These are phyloP conservation scores for Cynaeus angustus DNA, from an alignment of 2,888 invertebrate genomes.

Conservation along the genomic window DNA sequence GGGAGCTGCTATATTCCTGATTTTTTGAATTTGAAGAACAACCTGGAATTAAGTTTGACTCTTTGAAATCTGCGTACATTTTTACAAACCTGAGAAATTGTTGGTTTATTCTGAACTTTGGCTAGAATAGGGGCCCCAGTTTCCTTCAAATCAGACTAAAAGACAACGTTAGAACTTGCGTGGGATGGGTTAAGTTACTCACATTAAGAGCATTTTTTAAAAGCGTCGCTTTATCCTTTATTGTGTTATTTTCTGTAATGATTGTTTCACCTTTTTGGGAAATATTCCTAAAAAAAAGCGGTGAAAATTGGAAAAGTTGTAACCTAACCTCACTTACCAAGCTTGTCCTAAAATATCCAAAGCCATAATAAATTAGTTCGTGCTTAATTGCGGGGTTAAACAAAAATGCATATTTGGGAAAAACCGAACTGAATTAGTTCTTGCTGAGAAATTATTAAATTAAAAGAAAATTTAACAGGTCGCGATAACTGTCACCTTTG, in stretches of 20 bases:
- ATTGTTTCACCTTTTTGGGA: conserved; percentile 81
- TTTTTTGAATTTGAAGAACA: conserved; percentile 90
- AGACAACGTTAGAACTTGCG: conserved; percentile 54
- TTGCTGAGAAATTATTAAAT: conserved; percentile 3
- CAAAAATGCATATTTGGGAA: conserved; percentile 1
- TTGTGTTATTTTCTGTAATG: conserved; percentile 78
- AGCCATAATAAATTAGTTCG: conserved; percentile 20
- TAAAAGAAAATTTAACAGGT: conserved; percentile 10
- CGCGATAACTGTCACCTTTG: neutral
- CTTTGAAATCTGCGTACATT: neutral
- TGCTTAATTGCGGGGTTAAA: neutral
- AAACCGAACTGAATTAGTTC: neutral
- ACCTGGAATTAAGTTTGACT: conserved; percentile 64
- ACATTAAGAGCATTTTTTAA: conserved; percentile 82
- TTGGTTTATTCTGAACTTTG: conserved; percentile 78
- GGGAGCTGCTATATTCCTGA: conserved; percentile 91
- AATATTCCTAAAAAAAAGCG: conserved; percentile 77
- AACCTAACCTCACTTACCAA: conserved; percentile 57
- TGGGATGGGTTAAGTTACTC: conserved; percentile 69
- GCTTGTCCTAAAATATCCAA: conserved; percentile 58
- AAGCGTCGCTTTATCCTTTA: conserved; percentile 78
- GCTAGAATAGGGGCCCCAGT: conserved; percentile 85
- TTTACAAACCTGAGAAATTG: conserved; percentile 67
- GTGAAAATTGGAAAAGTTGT: neutral
- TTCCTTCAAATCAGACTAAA: conserved; percentile 85